Evolutionary conservation across 2,113 vertebrate genomes (phyloP).

Genomic region (Apteryx mantelli): DNA sequence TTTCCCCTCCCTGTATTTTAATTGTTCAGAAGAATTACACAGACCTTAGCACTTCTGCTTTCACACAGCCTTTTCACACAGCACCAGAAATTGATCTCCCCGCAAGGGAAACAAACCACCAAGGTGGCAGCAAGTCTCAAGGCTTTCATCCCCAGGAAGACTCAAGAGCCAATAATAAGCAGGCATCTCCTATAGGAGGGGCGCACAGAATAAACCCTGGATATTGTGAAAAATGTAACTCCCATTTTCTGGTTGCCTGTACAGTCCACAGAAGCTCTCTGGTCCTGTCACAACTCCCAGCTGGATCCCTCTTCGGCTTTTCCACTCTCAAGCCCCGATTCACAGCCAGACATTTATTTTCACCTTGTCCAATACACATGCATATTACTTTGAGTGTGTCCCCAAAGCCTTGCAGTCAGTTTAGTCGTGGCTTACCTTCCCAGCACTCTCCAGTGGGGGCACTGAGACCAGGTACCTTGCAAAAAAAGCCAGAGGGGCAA

Average conservation of each 20-base stretch:
- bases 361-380: too few relatives aligned
- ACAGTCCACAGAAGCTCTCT: neutral
- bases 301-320: neutral
- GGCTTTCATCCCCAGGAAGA: neutral
- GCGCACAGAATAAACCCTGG: neutral
- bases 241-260: neutral
- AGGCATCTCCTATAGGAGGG: neutral
- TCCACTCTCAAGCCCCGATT: neutral
- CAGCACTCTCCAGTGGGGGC: conserved; percentile 84
- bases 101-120: neutral
- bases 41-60: neutral
- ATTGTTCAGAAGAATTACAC: neutral
- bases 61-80: neutral
- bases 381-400: accelerated
- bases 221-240: neutral
- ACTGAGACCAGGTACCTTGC: conserved; percentile 78
- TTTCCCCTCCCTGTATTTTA: neutral
- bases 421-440: conserved; percentile 71
- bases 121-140: neutral
- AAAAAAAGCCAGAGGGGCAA: conserved; percentile 87
- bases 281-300: neutral
- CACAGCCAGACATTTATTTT: neutral
- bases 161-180: neutral
- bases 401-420: neutral
- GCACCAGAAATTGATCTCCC: neutral